Conservation (phyloP, 2,797 vertebrate species). For the Epinephelus malabaricus region DNA sequence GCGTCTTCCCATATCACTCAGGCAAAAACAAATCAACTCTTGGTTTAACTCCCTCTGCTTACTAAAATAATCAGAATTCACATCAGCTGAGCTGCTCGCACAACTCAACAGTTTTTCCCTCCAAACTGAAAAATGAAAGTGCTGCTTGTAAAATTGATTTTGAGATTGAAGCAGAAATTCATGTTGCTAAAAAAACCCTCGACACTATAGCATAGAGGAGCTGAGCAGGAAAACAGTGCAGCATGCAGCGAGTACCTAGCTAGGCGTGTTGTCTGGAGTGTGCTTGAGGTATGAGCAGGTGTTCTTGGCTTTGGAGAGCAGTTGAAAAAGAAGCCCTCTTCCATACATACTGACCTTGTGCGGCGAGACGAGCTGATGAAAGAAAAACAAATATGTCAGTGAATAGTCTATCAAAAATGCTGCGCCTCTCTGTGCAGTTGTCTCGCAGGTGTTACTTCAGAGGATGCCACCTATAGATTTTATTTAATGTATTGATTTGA, state of each 20-base stretch:
- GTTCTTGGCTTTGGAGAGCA: constrained; percentile 52
- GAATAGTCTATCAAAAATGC: constrained; percentile 7
- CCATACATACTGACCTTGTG: constrained; percentile 48
- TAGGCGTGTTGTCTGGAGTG: constrained; percentile 30
- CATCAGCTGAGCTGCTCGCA: constrained; percentile 34
- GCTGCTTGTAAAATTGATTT: constrained; percentile 58
- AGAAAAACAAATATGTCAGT: constrained; percentile 29
- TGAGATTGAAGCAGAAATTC: constrained; percentile 49
- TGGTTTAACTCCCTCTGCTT: constrained; percentile 28
- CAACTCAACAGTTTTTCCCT: constrained; percentile 8
- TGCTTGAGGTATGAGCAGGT: constrained; percentile 57
- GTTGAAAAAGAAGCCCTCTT: constrained; percentile 38
- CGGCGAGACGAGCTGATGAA: constrained; percentile 42
- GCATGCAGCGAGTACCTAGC: neutral
- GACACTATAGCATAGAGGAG: constrained; percentile 6
- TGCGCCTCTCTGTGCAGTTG: neutral
- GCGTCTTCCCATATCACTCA: neutral
- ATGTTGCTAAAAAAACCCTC: constrained; percentile 23
- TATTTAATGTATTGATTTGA: constrained; percentile 28
- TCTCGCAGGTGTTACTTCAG: constrained; percentile 38
- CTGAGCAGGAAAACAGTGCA: constrained; percentile 10
- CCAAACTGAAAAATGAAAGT: constrained; percentile 49
- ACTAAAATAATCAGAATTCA: constrained; percentile 49
- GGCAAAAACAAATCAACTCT: constrained; percentile 47
- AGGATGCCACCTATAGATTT: constrained; percentile 37